Evolutionary conservation across 2,113 vertebrate genomes (phyloP), one percentile per base, ranked within the genome.

Genomic region (Boleophthalmus pectinirostris): DNA sequence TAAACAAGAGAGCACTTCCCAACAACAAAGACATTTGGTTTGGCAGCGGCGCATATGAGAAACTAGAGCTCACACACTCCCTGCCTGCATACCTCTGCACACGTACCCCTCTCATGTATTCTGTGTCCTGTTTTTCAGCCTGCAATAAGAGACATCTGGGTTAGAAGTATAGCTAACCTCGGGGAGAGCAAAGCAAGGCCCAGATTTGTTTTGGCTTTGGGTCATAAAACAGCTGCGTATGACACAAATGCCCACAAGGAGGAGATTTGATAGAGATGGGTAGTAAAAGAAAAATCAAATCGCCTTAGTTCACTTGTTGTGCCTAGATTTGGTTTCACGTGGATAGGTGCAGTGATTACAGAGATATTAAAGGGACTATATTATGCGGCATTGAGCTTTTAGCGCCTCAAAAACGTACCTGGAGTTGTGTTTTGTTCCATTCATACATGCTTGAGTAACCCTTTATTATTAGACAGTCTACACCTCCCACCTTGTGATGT

Each of bases 11-110:
- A 86, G 82, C 54, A 54, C 78, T 89, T 90, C 72, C 80, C 78
- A 84, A 87, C 80, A 79, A 89, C 82, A 89, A 87, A 90, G 88
- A 85, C 60, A 85, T 91, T 90, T 92, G 81, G 82, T 86, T 90
- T 91, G 89, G 87, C 91, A 85, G 57, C 77, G 8, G 73, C 81
- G 47, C 61, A 12, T 72, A 68, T 86, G 87, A 92, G 79, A 88
- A 90, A 85, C 76, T 12, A 80, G 68, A 82, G 66, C 75, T 81
- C 49, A 0, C 66, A 24, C 71, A 78, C 80, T n/a, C 74, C 68
- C 79, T 66, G 53, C 66, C 78, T 66, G 20, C 86, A 82, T 82
- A 88, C 79, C 82, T 84, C 80, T 38, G 29, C 78, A 68, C 79
- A 68, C 70, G 20, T 35, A 47, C 66, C 83, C 75, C 60, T 75